Evolutionary conservation across 2,113 vertebrate species (phyloP).

Genomic region (Malurus cyaneus): DNA sequence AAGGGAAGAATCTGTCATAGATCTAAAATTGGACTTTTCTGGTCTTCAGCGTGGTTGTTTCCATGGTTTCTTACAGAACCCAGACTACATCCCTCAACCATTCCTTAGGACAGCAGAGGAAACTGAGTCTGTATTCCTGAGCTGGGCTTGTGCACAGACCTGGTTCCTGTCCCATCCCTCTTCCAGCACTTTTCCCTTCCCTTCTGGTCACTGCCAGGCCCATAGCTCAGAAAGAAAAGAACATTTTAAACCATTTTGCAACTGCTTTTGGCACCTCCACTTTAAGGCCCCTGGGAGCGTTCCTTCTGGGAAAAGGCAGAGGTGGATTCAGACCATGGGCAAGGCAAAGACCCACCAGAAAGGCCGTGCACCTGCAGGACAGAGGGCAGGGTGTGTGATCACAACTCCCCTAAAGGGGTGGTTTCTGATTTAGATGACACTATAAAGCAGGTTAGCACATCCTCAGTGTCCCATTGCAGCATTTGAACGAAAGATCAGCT

Average conservation of each 20-base stretch:
- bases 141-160: not conserved
- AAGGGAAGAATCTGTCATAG: constrained; percentile 35
- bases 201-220: not conserved
- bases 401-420: not conserved
- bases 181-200: not conserved
- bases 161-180: not conserved
- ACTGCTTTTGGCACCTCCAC: not conserved
- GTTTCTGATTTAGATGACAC: not conserved
- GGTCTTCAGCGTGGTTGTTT: constrained; percentile 6
- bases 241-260: not conserved
- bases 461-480: not conserved
- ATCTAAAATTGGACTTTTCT: constrained; percentile 14
- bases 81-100: not conserved
- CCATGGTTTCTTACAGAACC: not conserved
- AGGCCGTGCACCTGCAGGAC: not conserved
- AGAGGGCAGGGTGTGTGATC: not conserved
- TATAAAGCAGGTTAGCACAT: not conserved
- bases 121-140: not conserved
- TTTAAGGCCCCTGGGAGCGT: rapidly evolving
- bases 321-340: rapidly evolving
- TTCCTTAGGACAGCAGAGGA: not conserved
- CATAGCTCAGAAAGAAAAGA: not conserved
- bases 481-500: not conserved
- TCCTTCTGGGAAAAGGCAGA: not conserved
- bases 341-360: not conserved